These are phyloP conservation scores for Tragulus kanchil DNA, from an alignment of 2,113 vertebrate genomes.

Conservation along the genomic window DNA sequence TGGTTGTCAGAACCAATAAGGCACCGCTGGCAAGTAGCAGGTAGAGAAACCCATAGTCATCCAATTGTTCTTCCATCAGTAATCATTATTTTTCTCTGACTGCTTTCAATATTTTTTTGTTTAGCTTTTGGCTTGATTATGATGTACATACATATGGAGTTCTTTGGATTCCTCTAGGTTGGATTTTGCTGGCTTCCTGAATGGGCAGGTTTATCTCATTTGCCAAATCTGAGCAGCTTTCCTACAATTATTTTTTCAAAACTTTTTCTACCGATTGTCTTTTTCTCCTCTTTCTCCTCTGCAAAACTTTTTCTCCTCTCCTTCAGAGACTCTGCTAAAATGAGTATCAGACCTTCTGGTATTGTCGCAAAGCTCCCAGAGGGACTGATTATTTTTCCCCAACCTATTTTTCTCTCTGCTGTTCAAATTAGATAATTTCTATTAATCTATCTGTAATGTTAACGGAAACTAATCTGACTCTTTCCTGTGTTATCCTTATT, in stretches of 20 bases:
- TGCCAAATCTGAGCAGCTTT: not conserved
- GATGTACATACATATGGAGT: not conserved
- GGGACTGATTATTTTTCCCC: not conserved
- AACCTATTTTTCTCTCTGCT: not conserved
- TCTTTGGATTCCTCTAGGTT: not conserved
- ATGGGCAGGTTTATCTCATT: not conserved
- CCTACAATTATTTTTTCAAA: constrained; percentile 43
- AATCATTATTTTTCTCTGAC: not conserved
- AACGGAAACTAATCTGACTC: not conserved
- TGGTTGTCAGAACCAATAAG: not conserved
- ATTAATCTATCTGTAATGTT: not conserved
- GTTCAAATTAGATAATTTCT: constrained; percentile 4
- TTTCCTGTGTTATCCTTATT: not conserved
- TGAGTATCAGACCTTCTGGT: not conserved
- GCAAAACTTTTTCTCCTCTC: not conserved
- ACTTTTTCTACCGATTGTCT: not conserved
- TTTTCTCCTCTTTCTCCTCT: not conserved
- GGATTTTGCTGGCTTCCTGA: not conserved
- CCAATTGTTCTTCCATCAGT: not conserved
- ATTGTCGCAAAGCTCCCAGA: not conserved
- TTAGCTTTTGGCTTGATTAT: not conserved
- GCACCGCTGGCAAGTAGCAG: not conserved
- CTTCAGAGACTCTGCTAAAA: not conserved
- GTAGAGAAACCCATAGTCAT: not conserved
- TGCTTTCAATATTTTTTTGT: not conserved